Base-by-base conservation (phyloP, 2,113 vertebrate genomes). In the Acrocephalus arundinaceus region DNA sequence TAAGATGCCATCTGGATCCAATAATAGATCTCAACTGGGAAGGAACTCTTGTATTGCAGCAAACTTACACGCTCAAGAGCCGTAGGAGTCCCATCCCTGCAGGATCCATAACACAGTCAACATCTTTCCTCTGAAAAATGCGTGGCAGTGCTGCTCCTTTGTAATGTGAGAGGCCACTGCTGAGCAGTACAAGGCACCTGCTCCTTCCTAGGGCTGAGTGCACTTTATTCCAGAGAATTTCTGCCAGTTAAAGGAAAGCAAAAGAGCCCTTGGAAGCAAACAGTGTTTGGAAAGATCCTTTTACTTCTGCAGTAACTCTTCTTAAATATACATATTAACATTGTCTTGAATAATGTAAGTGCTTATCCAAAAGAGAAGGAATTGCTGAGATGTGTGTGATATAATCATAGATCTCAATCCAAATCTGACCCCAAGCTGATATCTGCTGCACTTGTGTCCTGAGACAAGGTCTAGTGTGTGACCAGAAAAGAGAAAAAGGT, bases 1-100 rank as follows among this genome's bases (percentile, higher is more conserved):
- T 90, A 11, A 79, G 89, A 49, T 82, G 66, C 85, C 77, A 89
- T 90, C 94, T 95, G 95, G 93, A 95, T 95, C 61, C 81, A 92
- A 95, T 96, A 92, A 82, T 23, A 25, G 7, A 5, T 71, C 93
- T 95, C 91, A 89, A 2, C 9, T 90, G 91, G 66, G 84, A 75
- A 87, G 91, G 58, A 92, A 30, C 84, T 78, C 83, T 84, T 72
- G 84, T 57, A 11, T 22, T 82, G 89, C 86, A 95, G 81, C 83
- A 74, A 89, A 35, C 43, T 49, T 59, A 28, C 48, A 54, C 0
- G 3, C 88, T 81, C 45, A 8, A 21, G 93, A 94, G 89, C 89
- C 9, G 0, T 43, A 67, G 86, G 91, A 89, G 93, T 91, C 81
- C 89, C 85, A 57, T 94, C 89, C 87, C 93, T 85, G 87, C 94